Conservation (phyloP, 2,888 invertebrate genomes). For the Drosophila leonis region DNA sequence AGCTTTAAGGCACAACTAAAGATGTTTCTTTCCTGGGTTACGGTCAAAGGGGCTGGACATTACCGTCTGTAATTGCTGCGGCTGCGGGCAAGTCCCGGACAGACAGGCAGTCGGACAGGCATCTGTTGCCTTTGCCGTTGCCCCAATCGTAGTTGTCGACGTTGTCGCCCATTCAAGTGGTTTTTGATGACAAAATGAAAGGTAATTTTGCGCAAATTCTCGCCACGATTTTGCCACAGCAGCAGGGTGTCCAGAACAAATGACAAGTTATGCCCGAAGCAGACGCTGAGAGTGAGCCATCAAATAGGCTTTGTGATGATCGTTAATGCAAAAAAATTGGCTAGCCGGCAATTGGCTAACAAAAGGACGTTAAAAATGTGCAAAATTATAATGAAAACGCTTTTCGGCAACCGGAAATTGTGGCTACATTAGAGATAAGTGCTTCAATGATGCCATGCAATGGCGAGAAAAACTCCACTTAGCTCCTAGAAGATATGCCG, state of each 20-base stretch:
- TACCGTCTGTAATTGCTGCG: slow-evolving; percentile 76
- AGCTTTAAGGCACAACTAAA: slow-evolving; percentile 66
- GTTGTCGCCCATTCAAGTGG: slow-evolving; percentile 81
- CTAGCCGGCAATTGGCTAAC: slow-evolving; percentile 40
- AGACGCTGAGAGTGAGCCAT: slow-evolving; percentile 43
- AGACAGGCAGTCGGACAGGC: slow-evolving; percentile 28
- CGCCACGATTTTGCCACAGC: slow-evolving; percentile 60
- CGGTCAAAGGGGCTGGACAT: slow-evolving; percentile 54
- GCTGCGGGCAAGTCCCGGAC: slow-evolving; percentile 55
- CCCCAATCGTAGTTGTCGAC: slow-evolving; percentile 13
- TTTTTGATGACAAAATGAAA: slow-evolving; percentile 84
- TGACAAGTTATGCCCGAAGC: slow-evolving; percentile 76
- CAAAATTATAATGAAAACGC: slow-evolving; percentile 59
- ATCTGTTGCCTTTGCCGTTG: slow-evolving; percentile 40
- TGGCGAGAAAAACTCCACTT: not conserved
- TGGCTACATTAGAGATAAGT: slow-evolving; percentile 67
- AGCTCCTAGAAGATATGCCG: not conserved
- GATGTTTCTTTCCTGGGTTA: slow-evolving; percentile 28
- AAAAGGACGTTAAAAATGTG: slow-evolving; percentile 48
- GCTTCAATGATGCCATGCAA: slow-evolving; percentile 7
- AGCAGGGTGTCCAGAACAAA: slow-evolving; percentile 66
- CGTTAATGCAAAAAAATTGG: slow-evolving; percentile 57
- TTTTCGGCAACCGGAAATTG: slow-evolving; percentile 75
- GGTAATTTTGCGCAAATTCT: slow-evolving; percentile 83
- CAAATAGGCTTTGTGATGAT: slow-evolving; percentile 66